These are phyloP conservation scores for Tetranychus urticae DNA, from an alignment of 1,140 invertebrate species.

Conservation along the genomic window DNA sequence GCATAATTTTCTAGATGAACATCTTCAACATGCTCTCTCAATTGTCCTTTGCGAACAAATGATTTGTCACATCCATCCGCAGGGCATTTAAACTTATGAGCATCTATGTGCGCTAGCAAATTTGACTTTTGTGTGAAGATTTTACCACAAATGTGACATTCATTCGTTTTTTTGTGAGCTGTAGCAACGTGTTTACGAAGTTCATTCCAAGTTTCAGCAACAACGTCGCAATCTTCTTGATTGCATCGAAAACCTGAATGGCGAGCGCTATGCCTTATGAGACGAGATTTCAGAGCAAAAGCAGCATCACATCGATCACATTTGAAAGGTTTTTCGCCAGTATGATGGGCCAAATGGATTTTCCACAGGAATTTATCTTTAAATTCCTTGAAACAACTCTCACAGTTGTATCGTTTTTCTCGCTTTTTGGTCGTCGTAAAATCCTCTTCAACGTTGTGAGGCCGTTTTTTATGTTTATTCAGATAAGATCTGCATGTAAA, in stretches of 20 bases:
- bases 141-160: conserved; percentile 1
- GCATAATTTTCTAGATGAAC: not conserved
- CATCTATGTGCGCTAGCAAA: not conserved
- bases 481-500: conserved; percentile 1
- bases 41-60: not conserved
- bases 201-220: not conserved
- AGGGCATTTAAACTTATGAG: conserved; percentile 1
- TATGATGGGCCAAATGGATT: conserved; percentile 1
- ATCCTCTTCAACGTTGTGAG: not conserved
- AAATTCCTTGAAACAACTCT: conserved; percentile 12
- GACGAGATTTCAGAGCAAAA: conserved; percentile 1
- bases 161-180: not conserved
- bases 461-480: not conserved
- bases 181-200: not conserved
- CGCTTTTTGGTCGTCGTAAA: not conserved
- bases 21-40: not conserved
- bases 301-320: conserved; percentile 24
- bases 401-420: conserved; percentile 6
- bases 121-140: not conserved
- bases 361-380: conserved; percentile 4
- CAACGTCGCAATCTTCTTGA: not conserved
- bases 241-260: conserved; percentile 18
- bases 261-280: conserved; percentile 12
- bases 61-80: not conserved
- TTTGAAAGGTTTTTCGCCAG: conserved; percentile 21